These are phyloP conservation scores for Amphilophus citrinellus DNA, from an alignment of 2,113 vertebrate species.

Conservation along the genomic window DNA sequence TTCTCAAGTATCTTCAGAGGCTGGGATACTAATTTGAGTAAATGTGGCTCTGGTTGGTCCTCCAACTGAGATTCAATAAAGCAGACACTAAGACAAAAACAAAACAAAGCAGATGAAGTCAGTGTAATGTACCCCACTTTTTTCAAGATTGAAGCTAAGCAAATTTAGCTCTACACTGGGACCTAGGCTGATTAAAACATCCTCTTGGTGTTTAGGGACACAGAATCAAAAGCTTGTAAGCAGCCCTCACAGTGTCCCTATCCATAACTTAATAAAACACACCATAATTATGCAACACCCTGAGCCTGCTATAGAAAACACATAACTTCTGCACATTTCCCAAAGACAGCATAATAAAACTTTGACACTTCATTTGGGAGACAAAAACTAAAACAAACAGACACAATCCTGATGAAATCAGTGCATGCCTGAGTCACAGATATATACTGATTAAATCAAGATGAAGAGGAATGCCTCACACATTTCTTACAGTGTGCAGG, in stretches of 20 bases:
- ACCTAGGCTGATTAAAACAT: conserved; percentile 65
- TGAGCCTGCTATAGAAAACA: conserved; percentile 37
- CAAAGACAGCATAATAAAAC: conserved; percentile 39
- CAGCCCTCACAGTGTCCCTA: conserved; percentile 34
- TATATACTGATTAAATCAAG: conserved; percentile 21
- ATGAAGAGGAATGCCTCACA: background rate
- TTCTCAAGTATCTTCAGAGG: conserved; percentile 24
- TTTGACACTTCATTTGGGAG: conserved; percentile 42
- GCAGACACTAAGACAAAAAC: conserved; percentile 18
- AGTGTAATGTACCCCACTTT: background rate
- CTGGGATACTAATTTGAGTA: background rate
- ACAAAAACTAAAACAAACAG: conserved; percentile 36
- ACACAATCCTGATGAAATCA: conserved; percentile 39
- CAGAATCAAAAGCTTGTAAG: conserved; percentile 40
- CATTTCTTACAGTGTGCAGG: conserved; percentile 26
- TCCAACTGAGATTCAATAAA: conserved; percentile 16
- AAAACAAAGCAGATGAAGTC: conserved; percentile 24
- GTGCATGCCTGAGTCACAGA: conserved; percentile 1
- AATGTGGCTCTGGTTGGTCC: conserved; percentile 14
- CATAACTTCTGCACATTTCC: conserved; percentile 44
- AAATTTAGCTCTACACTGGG: conserved; percentile 62
- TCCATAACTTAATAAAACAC: conserved; percentile 47
- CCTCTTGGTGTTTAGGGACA: conserved; percentile 39
- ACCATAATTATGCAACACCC: conserved; percentile 36
- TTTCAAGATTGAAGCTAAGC: conserved; percentile 22